These are phyloP conservation scores for Ericerus pela DNA, from an alignment of 1,140 invertebrate genomes.

Conservation along the genomic window DNA sequence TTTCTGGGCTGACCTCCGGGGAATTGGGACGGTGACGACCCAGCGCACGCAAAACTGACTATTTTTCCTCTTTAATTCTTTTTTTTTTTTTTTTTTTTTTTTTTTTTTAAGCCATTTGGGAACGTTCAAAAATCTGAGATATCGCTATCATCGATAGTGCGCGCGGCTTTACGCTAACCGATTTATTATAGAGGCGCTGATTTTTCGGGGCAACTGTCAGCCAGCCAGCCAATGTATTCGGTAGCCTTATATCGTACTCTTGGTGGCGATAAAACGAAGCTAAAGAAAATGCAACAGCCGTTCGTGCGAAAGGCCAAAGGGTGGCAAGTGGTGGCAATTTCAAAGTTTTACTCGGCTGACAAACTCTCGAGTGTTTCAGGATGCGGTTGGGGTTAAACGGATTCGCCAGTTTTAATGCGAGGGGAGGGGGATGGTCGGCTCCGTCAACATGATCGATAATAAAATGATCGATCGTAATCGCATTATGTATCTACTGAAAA, in stretches of 20 bases:
- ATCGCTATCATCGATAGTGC: background rate
- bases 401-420: too few species aligned
- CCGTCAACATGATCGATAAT: too few species aligned
- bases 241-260: background rate
- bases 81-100: too few species aligned
- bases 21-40: background rate
- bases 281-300: background rate
- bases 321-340: background rate
- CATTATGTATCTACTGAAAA: too few species aligned
- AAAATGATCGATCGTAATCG: too few species aligned
- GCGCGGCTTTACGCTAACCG: background rate
- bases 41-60: too few species aligned
- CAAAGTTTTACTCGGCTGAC: too few species aligned
- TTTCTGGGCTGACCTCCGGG: background rate
- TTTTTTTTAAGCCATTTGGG: background rate
- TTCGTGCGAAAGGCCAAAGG: background rate
- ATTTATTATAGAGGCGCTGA: constrained; percentile 2
- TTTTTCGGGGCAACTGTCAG: too few species aligned
- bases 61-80: too few species aligned
- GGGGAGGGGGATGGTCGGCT: too few species aligned
- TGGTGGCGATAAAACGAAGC: background rate
- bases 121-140: constrained; percentile 3
- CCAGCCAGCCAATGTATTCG: background rate
- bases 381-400: too few species aligned
- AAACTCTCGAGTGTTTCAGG: too few species aligned